These are phyloP conservation scores for Hyalella azteca DNA, from an alignment of 2,888 invertebrate species.

Conservation along the genomic window DNA sequence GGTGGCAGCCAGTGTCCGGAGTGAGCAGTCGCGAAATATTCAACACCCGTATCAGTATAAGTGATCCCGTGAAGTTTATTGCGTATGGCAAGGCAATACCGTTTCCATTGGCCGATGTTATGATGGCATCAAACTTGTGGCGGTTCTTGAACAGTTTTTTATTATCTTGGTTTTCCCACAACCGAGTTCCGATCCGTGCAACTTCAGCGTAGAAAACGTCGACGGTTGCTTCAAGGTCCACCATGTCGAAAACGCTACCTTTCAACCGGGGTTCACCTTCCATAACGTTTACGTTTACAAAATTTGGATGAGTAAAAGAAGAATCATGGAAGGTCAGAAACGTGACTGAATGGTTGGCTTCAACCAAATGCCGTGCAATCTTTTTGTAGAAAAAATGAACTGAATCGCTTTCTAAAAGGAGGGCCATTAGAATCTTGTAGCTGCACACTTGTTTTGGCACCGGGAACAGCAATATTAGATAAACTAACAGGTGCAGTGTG, in stretches of 20 bases:
- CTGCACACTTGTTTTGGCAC: no score
- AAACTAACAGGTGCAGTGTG: no score
- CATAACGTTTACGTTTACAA: no score
- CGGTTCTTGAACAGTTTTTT: no score
- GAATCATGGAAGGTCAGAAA: conserved; percentile 38
- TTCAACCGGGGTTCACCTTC: no score
- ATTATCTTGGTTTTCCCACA: no score
- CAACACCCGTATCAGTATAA: conserved; percentile 38
- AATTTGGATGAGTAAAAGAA: conserved; percentile 10
- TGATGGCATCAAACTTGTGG: no score
- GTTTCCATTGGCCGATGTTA: background rate
- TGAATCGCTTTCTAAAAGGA: conserved; percentile 39
- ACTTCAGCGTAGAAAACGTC: no score
- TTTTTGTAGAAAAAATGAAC: conserved; percentile 39
- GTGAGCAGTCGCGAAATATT: background rate
- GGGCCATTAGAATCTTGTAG: conserved; percentile 12
- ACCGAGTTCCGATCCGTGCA: no score
- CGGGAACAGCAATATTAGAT: no score
- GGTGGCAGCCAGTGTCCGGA: conserved; percentile 41
- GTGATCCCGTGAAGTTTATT: conserved; percentile 39
- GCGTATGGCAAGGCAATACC: conserved; percentile 39
- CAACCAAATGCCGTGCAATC: conserved; percentile 39
- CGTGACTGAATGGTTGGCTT: conserved; percentile 45
- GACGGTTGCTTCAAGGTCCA: no score
- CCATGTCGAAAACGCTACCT: no score